A percentile compares a stretch with the other conserved stretches of the same genome.
Evolutionary conservation across 1,140 invertebrate genomes (phyloP).

Genomic region (Sinonovacula constricta): DNA sequence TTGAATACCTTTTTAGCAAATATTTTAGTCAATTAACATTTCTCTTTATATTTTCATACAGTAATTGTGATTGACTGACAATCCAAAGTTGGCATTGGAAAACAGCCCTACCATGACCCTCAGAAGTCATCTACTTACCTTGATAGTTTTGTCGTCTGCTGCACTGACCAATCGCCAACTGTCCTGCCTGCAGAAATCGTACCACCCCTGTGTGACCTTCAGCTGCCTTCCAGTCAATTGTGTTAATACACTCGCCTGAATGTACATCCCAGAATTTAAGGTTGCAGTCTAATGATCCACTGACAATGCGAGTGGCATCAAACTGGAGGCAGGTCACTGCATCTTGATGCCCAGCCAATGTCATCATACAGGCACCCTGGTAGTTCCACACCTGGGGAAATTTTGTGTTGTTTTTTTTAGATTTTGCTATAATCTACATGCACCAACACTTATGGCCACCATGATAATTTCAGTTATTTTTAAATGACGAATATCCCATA

Average conservation of each 20-base stretch:
- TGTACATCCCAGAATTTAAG: constrained; percentile 80
- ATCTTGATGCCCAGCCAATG: constrained; percentile 79
- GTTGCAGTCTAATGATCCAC: constrained; percentile 81
- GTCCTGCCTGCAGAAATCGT: constrained; percentile 81
- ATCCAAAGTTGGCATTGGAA: too few relatives aligned
- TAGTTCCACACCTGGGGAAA: constrained; percentile 78
- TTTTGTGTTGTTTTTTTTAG: neutral
- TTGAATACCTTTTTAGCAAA: too few relatives aligned
- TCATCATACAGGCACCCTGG: constrained; percentile 77
- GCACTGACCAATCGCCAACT: constrained; percentile 81
- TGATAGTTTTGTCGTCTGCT: constrained; percentile 82
- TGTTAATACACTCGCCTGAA: constrained; percentile 79
- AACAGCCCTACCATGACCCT: too few relatives aligned
- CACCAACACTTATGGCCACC: too few relatives aligned
- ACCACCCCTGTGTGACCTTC: constrained; percentile 81
- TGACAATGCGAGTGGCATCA: constrained; percentile 79
- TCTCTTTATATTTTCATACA: too few relatives aligned
- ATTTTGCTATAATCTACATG: too few relatives aligned
- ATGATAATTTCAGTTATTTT: too few relatives aligned
- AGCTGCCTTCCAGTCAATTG: constrained; percentile 81
- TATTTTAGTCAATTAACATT: too few relatives aligned
- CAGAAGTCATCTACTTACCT: constrained; percentile 72
- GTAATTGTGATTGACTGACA: too few relatives aligned
- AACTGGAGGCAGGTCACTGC: constrained; percentile 81
- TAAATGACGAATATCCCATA: too few relatives aligned